Evolutionary conservation across 2,113 vertebrate genomes (phyloP).

Genomic region (Brachyhypopomus gauderio): DNA sequence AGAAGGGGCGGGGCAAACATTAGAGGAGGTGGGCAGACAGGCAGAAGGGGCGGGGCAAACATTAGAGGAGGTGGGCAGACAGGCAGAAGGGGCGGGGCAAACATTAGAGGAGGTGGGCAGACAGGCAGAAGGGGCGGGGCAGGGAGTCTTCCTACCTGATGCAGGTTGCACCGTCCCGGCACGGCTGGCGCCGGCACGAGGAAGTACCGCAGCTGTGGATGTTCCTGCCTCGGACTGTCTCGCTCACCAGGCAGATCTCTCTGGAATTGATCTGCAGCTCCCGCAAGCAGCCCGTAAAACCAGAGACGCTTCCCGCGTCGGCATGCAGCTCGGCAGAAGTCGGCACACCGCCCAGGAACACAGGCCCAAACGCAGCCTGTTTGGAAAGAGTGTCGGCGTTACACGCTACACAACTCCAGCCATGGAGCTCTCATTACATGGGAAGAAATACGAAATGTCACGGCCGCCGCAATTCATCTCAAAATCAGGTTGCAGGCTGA

Average conservation of each 20-base stretch:
- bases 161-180: conserved; percentile 83
- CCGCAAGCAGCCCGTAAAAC: conserved; percentile 79
- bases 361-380: conserved; percentile 78
- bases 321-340: conserved; percentile 63
- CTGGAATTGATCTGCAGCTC: conserved; percentile 81
- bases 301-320: conserved; percentile 61
- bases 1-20: no score
- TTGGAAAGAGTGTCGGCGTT: background rate
- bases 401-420: no score
- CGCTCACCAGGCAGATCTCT: conserved; percentile 75
- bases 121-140: no score
- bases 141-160: conserved; percentile 70
- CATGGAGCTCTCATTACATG: no score
- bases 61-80: no score
- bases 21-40: no score
- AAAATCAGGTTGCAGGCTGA: no score
- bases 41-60: no score
- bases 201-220: conserved; percentile 79
- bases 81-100: no score
- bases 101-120: no score
- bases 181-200: conserved; percentile 76
- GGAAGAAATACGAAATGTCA: background rate
- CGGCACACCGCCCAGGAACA: conserved; percentile 81
- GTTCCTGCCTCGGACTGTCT: conserved; percentile 78
- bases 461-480: no score